A percentile compares a stretch with the other conserved stretches of the same genome.
Evolutionary conservation across 2,113 vertebrate genomes (phyloP).

Genomic region (Oceanodroma tethys): DNA sequence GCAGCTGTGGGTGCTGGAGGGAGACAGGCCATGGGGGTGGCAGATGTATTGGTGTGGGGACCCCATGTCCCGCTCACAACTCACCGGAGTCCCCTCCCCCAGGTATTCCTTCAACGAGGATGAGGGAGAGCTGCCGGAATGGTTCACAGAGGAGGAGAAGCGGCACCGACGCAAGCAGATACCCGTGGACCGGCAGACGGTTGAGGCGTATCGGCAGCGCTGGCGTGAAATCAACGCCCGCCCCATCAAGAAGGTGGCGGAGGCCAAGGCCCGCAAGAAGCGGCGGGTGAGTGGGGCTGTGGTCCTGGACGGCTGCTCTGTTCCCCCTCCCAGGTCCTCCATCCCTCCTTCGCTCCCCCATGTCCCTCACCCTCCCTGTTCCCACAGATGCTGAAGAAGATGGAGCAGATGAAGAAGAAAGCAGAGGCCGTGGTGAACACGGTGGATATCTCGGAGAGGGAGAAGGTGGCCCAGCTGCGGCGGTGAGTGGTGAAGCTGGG

Average conservation of each 20-base stretch:
- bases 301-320: no score
- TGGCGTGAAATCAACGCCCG: conserved; percentile 92
- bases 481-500: conserved; percentile 69
- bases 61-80: rapidly evolving
- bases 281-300: conserved; percentile 79
- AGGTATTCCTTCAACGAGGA: conserved; percentile 88
- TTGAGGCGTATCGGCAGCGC: conserved; percentile 87
- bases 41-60: background rate
- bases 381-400: conserved; percentile 89
- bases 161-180: conserved; percentile 84
- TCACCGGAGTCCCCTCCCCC: rapidly evolving
- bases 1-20: background rate
- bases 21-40: no score
- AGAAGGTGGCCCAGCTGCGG: conserved; percentile 90
- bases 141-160: conserved; percentile 88
- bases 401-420: conserved; percentile 95
- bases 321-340: rapidly evolving
- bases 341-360: rapidly evolving
- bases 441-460: conserved; percentile 90
- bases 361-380: background rate
- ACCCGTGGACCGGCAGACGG: conserved; percentile 84
- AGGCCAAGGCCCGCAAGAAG: conserved; percentile 97
- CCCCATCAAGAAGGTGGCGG: conserved; percentile 93
- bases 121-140: conserved; percentile 84
- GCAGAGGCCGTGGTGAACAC: conserved; percentile 93